These are phyloP conservation scores for Rachycentron canadum DNA, from an alignment of 2,797 vertebrate species.

Conservation along the genomic window DNA sequence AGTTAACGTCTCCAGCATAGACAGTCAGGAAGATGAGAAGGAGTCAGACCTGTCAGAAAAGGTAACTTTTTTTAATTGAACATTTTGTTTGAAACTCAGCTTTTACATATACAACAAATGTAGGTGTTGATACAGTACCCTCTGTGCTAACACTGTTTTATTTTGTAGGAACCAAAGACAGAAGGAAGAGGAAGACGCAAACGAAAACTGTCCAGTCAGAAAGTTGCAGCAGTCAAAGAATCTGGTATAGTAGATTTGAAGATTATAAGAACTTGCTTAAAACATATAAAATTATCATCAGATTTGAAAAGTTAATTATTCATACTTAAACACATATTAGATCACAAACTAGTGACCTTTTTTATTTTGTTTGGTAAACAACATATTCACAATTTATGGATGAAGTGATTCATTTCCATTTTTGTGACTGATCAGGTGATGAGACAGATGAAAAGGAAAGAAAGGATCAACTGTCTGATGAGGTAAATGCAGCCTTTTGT, in stretches of 20 bases:
- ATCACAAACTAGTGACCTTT: background rate
- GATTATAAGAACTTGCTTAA: background rate
- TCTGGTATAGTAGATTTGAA: conserved; percentile 51
- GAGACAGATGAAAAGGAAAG: conserved; percentile 50
- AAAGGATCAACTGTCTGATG: conserved; percentile 43
- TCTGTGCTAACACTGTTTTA: conserved; percentile 6
- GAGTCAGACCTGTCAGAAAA: conserved; percentile 73
- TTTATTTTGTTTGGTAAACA: background rate
- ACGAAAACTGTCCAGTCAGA: conserved; percentile 66
- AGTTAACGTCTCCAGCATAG: conserved; percentile 76
- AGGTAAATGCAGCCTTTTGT: conserved; percentile 47
- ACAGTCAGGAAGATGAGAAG: conserved; percentile 76
- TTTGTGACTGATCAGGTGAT: conserved; percentile 60
- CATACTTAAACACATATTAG: no score
- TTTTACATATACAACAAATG: background rate
- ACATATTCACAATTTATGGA: background rate
- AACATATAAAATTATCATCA: background rate
- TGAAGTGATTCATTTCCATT: background rate
- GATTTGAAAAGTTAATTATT: background rate
- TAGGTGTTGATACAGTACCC: rapidly evolving
- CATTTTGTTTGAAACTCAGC: background rate
- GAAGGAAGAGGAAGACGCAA: conserved; percentile 71
- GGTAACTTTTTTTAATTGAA: conserved; percentile 50
- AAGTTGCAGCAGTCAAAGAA: conserved; percentile 49
- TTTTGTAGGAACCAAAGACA: conserved; percentile 74